Evolutionary conservation across 2,797 vertebrate species (phyloP), one percentile per base, ranked within the genome.

Genomic region (Anas bahamensis): DNA sequence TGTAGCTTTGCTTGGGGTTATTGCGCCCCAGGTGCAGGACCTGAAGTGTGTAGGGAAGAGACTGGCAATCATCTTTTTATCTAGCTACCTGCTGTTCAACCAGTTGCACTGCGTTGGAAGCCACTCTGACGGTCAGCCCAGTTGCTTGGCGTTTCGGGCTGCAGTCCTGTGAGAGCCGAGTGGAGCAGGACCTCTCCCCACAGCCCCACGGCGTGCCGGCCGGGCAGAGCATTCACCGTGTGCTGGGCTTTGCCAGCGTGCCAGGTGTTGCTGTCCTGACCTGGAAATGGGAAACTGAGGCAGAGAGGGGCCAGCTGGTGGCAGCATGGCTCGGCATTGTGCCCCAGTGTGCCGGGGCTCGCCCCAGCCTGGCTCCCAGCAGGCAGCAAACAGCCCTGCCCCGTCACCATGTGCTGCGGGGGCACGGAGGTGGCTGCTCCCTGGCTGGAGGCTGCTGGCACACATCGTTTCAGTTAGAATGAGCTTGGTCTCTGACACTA

Each of bases 171-270:
- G 41, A 39, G 26, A 50, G 56, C 39, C 28, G 41, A 31, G 37
- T 6, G 13, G 70, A 73, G 78, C 41, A 52, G 66, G 35, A 1
- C 33, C 2, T 31, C 19, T 63, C 64, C 59, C 29, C 1, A 7
- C 41, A 9, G 46, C 46, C 57, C 41, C 18, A 5, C 41, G 3
- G 53, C 1, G 9, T 13, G 28, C 10, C n/a, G 23, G 17, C 71
- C 0, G 4, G 7, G 22, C 2, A 1, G 33, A 52, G 31, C 60
- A 2, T n/a, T 35, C 18, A 50, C 77, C 13, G 0, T 33, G 23
- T 2, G 66, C 61, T 50, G 15, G 52, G n/a, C 46, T 76, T 66
- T 80, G 65, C 59, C 35, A 56, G 44, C 17, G 2, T 17, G 28
- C 31, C 28, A 26, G 17, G 24, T 46, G 5, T 56, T 41, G 11